Conservation (phyloP, 2,113 vertebrate genomes). For the Mus spicilegus region DNA sequence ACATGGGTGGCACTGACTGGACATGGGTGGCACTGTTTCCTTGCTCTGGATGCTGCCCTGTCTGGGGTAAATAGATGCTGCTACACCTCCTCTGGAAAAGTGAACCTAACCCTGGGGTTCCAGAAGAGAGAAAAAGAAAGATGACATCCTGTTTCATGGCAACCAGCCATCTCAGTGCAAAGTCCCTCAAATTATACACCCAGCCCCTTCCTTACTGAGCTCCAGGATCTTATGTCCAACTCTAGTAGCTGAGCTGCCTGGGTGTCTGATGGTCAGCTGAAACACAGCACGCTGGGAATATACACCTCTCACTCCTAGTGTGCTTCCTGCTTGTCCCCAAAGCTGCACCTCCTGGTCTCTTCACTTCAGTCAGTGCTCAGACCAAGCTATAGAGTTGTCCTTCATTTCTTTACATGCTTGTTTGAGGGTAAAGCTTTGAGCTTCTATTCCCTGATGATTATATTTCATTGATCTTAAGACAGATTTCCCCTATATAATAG, state of each 20-base stretch:
- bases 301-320: background rate
- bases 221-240: background rate
- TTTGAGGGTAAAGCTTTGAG: too few relatives aligned
- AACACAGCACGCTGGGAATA: fast-evolving
- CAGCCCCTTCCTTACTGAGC: background rate
- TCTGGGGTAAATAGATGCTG: background rate
- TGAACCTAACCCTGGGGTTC: background rate
- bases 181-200: constrained; percentile 2
- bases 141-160: background rate
- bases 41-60: background rate
- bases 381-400: background rate
- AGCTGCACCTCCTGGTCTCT: background rate
- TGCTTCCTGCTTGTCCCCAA: background rate
- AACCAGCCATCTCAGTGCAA: background rate
- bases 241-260: background rate
- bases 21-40: background rate
- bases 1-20: background rate
- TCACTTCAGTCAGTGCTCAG: background rate
- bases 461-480: background rate
- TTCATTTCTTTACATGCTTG: too few relatives aligned
- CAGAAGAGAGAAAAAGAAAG: background rate
- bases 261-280: background rate
- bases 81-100: background rate
- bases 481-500: background rate
- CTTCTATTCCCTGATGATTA: too few relatives aligned